Evolutionary conservation across 2,888 invertebrate genomes (phyloP), one percentile per base, ranked within the genome.

Genomic region (Cephus pulcher): DNA sequence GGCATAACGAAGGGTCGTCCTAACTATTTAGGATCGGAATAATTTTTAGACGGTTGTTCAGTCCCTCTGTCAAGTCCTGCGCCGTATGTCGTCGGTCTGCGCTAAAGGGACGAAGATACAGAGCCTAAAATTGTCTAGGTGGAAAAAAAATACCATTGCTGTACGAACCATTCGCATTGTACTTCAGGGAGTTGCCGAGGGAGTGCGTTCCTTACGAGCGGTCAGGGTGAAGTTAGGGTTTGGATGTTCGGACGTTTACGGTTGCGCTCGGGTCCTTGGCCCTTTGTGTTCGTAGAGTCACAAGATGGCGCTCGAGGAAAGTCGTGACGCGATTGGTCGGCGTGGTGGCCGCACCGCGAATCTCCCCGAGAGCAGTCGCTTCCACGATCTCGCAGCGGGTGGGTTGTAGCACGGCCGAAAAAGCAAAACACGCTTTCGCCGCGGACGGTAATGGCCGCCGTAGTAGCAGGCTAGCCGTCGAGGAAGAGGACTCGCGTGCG

Each of bases 221-320:
- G 56, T 56, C 56, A 56, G 56, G 56, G 23, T 23, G 56, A 56
- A 56, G 56, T 56, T 56, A 23, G 56, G 56, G 56, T 56, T 15
- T 56, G 56, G 56, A 56, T 56, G 56, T 68, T 86, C 86, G 86
- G 80, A 78, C 81, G 80, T 82, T 84, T 86, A 82, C 87, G 86
- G 78, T 80, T 77, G 74, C 81, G 78, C 79, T 86, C 84, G 87
- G 82, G 75, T 81, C 81, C 80, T 80, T 78, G 81, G 82, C 83
- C 81, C 87, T 84, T 86, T 83, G 84, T 82, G 82, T 76, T 87
- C 83, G 87, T 85, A 82, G 82, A 76, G 81, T 78, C 80, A 83
- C 86, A 87, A 86, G 87, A 86, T 86, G 86, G 86, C 86, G 86
- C 84, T 83, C 82, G 86, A 84, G 81, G 83, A 83, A 83, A 82